A percentile compares a stretch with the other conserved stretches of the same genome.
Conservation (phyloP, 2,888 invertebrate species). For the Drosophila ochracea region DNA sequence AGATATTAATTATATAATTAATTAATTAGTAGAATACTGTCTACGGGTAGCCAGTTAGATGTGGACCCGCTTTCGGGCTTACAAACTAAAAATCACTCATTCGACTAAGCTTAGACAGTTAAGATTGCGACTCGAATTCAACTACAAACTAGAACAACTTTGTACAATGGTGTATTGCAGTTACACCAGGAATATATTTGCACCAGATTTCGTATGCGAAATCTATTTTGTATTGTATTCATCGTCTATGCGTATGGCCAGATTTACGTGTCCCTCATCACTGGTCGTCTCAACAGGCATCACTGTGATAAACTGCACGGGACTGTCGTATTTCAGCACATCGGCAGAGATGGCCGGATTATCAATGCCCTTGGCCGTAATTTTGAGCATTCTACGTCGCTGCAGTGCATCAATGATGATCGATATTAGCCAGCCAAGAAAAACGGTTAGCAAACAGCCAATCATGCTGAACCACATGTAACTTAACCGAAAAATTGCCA, state of each 20-base stretch:
- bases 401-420: constrained; percentile 86
- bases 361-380: constrained; percentile 72
- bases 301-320: constrained; percentile 46
- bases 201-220: background rate
- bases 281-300: constrained; percentile 34
- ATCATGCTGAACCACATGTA: constrained; percentile 96
- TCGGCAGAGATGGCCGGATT: constrained; percentile 61
- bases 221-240: constrained; percentile 63
- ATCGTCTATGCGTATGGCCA: constrained; percentile 83
- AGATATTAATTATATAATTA: constrained; percentile 28
- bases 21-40: constrained; percentile 55
- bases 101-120: constrained; percentile 56
- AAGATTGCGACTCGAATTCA: constrained; percentile 45
- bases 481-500: constrained; percentile 90
- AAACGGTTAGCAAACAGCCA: constrained; percentile 90
- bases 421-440: constrained; percentile 91
- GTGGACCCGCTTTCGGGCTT: constrained; percentile 37
- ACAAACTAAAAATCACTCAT: constrained; percentile 72
- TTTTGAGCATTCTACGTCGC: constrained; percentile 78
- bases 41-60: constrained; percentile 38
- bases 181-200: constrained; percentile 47
- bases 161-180: constrained; percentile 71
- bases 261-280: constrained; percentile 81
- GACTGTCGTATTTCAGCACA: constrained; percentile 52
- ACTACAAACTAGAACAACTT: constrained; percentile 54